Evolutionary conservation across 2,113 vertebrate genomes (phyloP), one percentile per base, ranked within the genome.

Genomic region (Acrocephalus arundinaceus): DNA sequence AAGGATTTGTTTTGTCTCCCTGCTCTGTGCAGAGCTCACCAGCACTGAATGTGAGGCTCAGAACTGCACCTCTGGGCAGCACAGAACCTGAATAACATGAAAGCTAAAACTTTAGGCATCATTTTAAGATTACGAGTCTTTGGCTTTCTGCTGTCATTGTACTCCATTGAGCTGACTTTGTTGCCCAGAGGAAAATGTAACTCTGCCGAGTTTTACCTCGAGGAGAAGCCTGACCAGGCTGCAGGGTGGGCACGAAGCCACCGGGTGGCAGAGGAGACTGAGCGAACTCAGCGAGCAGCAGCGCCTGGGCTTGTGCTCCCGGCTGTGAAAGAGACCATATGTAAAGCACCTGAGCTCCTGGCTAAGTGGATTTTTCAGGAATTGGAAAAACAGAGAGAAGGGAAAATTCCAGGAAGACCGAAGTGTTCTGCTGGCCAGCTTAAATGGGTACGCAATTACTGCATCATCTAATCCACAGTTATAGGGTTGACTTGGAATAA

Each of bases 201-300:
- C 23, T 31, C 28, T 57, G 30, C 16, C 1, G 6, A 10, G 57
- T 16, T 58, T 35, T 28, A 21, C 30, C n/a, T 4, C 37, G 13
- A 48, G 24, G 30, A 54, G 65, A 24, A 71, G 14, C 15, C 1
- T 35, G 11, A 4, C 15, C 13, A 21, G 45, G 58, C 4, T 68
- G 89, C 74, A 96, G 55, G 68, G 48, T 1, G 15, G 45, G 15
- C 20, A 30, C 2, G 24, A 54, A 33, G 31, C 94, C 94, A 58
- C 89, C 6, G 51, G 92, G 78, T 94, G 95, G 94, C 90, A 94
- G 72, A 39, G 35, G 39, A 94, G 86, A 54, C 77, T 61, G 13
- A 78, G 9, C 23, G 9, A 61, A 37, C 68, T 35, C 70, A 18
- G 85, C 4, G 3, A 54, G 43, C 1, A 11, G 28, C 35, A 5